phyloP scores from a whole-genome alignment of 2,888 invertebrate species.

The Omphaloscelis lunosa region DNA sequence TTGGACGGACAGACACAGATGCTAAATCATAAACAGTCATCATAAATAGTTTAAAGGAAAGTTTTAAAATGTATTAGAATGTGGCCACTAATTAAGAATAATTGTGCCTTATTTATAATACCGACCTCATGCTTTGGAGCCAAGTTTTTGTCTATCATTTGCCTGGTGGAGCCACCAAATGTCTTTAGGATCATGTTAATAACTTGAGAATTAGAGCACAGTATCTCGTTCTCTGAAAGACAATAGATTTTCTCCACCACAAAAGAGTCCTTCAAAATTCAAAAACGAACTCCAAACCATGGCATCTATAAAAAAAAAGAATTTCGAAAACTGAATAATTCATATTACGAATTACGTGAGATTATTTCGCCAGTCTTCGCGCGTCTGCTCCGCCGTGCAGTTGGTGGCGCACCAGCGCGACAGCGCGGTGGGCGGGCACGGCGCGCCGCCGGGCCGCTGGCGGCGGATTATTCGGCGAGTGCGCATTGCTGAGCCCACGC shows the following conservation, averaged over 20 bases:
- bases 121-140: conserved; percentile 37
- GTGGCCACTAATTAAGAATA: conserved; percentile 52
- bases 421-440: conserved; percentile 96
- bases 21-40: conserved; percentile 75
- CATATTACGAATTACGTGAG: conserved; percentile 81
- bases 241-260: background rate
- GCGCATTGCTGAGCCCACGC: conserved; percentile 96
- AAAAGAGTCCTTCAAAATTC: background rate
- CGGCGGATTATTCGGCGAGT: conserved; percentile 94
- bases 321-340: conserved; percentile 46
- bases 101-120: conserved; percentile 52
- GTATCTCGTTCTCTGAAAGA: background rate
- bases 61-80: conserved; percentile 49
- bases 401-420: conserved; percentile 97
- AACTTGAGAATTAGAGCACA: background rate
- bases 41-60: conserved; percentile 64
- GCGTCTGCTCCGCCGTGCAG: conserved; percentile 78
- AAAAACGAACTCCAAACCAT: conserved; percentile 49
- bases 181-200: background rate
- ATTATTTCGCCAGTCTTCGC: conserved; percentile 85
- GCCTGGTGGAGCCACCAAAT: background rate
- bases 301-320: conserved; percentile 26
- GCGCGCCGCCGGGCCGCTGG: conserved; percentile 94
- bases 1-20: conserved; percentile 89
- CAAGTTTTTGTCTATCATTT: conserved; percentile 28